These are phyloP conservation scores for Danio albolineatus DNA, from an alignment of 2,797 vertebrate species.

Conservation along the genomic window DNA sequence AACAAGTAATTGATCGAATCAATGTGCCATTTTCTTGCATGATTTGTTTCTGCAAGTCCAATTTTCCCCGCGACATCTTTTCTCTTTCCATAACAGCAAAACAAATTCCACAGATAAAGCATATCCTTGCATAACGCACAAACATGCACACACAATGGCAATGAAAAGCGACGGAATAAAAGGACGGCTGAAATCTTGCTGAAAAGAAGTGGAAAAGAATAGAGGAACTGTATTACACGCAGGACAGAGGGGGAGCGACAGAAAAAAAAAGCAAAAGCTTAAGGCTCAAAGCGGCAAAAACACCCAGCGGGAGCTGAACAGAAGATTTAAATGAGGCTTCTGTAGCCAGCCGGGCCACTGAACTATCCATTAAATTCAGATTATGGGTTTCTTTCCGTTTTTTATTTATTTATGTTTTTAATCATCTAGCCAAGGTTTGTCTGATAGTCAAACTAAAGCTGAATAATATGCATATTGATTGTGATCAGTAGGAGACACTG, in stretches of 20 bases:
- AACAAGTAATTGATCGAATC: conserved; percentile 43
- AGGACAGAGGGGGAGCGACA: conserved; percentile 48
- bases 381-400: conserved; percentile 40
- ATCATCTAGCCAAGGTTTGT: conserved; percentile 37
- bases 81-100: conserved; percentile 42
- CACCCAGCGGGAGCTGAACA: conserved; percentile 59
- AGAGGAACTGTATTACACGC: conserved; percentile 64
- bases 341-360: conserved; percentile 58
- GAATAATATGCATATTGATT: conserved; percentile 52
- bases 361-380: conserved; percentile 65
- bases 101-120: conserved; percentile 53
- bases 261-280: not conserved
- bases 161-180: conserved; percentile 70
- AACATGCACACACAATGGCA: conserved; percentile 42
- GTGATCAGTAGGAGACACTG: conserved; percentile 33
- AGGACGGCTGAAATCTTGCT: conserved; percentile 69
- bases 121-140: conserved; percentile 37
- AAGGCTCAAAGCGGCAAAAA: conserved; percentile 65
- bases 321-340: conserved; percentile 66
- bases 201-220: conserved; percentile 67
- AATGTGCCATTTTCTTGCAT: conserved; percentile 44
- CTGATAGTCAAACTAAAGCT: conserved; percentile 43
- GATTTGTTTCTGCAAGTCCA: conserved; percentile 46
- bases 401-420: conserved; percentile 38
- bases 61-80: conserved; percentile 39